These are phyloP conservation scores for Pristionchus entomophagus DNA, from an alignment of 2,888 invertebrate species.

Conservation along the genomic window DNA sequence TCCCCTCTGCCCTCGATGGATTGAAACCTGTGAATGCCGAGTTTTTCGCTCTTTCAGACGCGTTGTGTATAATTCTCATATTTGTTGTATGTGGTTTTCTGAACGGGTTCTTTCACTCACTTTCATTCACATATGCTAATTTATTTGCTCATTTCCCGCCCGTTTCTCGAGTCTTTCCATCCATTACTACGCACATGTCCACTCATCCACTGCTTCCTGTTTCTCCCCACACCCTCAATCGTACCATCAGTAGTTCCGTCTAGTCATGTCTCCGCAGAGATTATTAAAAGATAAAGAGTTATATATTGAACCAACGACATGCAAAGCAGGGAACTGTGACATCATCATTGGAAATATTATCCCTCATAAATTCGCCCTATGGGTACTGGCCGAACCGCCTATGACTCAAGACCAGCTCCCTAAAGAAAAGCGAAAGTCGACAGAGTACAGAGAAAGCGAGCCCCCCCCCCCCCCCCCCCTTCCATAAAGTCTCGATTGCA, in stretches of 20 bases:
- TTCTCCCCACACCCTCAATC: not conserved
- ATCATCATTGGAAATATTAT: not conserved
- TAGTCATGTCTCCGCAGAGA: slow-evolving; percentile 25
- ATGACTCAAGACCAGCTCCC: slow-evolving; percentile 6
- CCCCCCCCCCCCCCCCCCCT: too few species aligned
- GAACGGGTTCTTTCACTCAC: slow-evolving; percentile 25
- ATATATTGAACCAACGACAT: not conserved
- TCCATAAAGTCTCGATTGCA: slow-evolving; percentile 27
- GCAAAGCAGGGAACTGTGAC: not conserved
- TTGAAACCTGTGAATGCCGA: not conserved
- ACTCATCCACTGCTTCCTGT: not conserved
- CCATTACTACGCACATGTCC: slow-evolving; percentile 39
- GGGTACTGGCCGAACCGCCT: not conserved
- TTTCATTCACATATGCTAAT: slow-evolving; percentile 36
- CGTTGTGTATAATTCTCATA: not conserved
- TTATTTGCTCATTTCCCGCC: not conserved
- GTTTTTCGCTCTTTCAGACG: not conserved
- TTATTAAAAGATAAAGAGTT: slow-evolving; percentile 26
- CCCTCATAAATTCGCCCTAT: not conserved
- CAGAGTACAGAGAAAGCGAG: slow-evolving; percentile 34
- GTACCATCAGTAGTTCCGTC: slow-evolving; percentile 37
- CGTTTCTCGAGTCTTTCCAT: slow-evolving; percentile 27
- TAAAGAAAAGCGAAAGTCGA: slow-evolving; percentile 14
- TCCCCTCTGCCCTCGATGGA: not conserved
- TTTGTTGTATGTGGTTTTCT: not conserved